A percentile compares a stretch with the other conserved stretches of the same genome.
These are phyloP conservation scores for Brachionus sp. DNA, from an alignment of 1,140 invertebrate species.

Conservation along the genomic window DNA sequence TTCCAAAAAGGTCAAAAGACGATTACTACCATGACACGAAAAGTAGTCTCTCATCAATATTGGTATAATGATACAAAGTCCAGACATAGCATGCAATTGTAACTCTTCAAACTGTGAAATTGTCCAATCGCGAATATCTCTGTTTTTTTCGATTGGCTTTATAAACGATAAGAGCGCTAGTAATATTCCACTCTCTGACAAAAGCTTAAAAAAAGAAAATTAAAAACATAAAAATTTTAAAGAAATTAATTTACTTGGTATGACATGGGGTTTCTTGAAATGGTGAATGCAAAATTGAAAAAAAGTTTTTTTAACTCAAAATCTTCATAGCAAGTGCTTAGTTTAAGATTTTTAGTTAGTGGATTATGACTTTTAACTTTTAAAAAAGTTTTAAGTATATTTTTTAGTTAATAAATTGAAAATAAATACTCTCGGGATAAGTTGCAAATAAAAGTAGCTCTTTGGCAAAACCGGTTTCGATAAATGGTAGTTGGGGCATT, in stretches of 20 bases:
- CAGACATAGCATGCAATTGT: constrained; percentile 57
- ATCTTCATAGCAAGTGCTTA: constrained; percentile 58
- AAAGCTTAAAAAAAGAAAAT: constrained; percentile 50
- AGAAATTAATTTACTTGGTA: constrained; percentile 50
- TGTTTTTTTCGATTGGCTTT: constrained; percentile 48
- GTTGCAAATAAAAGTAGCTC: constrained; percentile 58
- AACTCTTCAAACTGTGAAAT: constrained; percentile 59
- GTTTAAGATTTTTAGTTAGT: constrained; percentile 57
- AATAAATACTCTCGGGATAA: constrained; percentile 57
- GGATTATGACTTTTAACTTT: constrained; percentile 59
- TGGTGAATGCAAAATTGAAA: constrained; percentile 55
- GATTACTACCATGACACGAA: constrained; percentile 57
- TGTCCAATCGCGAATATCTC: constrained; percentile 53
- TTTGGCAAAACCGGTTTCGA: constrained; percentile 59
- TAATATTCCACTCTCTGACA: constrained; percentile 57
- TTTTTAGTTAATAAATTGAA: background rate
- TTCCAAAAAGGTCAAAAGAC: constrained; percentile 57
- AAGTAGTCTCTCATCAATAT: constrained; percentile 58
- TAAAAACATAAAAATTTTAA: background rate
- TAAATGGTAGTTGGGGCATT: constrained; percentile 56
- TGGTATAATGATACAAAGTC: constrained; percentile 55
- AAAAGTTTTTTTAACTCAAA: constrained; percentile 60
- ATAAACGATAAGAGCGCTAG: constrained; percentile 58
- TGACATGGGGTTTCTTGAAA: constrained; percentile 53
- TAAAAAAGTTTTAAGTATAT: constrained; percentile 32